A percentile compares a stretch with the other conserved stretches of the same genome.
These are phyloP conservation scores for Archilochus colubris DNA, from an alignment of 2,113 vertebrate genomes.

Conservation along the genomic window DNA sequence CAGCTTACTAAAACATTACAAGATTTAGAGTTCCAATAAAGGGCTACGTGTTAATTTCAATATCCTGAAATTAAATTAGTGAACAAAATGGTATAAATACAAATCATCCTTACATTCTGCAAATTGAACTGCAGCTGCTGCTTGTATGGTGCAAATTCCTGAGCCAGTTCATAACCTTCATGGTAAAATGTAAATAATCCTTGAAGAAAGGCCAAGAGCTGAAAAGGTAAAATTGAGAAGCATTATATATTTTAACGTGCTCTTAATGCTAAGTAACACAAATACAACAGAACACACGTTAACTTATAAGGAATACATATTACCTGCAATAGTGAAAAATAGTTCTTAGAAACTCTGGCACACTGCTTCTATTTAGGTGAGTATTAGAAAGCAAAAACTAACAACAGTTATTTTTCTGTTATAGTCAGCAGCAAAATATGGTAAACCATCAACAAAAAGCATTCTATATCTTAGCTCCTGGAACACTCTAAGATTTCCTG, in stretches of 20 bases:
- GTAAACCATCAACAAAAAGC: background rate
- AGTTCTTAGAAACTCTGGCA: background rate
- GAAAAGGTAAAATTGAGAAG: slow-evolving; percentile 59
- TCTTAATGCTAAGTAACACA: background rate
- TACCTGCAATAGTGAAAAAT: background rate
- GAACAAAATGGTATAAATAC: background rate
- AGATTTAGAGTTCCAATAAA: background rate
- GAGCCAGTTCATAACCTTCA: slow-evolving; percentile 96
- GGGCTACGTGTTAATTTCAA: background rate
- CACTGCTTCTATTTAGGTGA: background rate
- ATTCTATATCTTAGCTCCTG: background rate
- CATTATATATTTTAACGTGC: background rate
- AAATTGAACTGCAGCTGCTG: slow-evolving; percentile 98
- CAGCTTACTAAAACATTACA: background rate
- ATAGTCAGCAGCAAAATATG: background rate
- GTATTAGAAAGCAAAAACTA: background rate
- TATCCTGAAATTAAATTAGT: background rate
- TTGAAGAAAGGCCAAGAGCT: slow-evolving; percentile 98
- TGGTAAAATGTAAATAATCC: slow-evolving; percentile 99
- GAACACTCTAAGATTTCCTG: background rate
- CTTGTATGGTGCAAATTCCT: slow-evolving; percentile 97
- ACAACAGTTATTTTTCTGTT: background rate
- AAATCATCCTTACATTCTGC: slow-evolving; percentile 88
- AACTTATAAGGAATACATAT: background rate
- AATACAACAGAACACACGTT: background rate